These are phyloP conservation scores for Leptopterna dolabrata DNA, from an alignment of 2,888 invertebrate species.

Conservation along the genomic window DNA sequence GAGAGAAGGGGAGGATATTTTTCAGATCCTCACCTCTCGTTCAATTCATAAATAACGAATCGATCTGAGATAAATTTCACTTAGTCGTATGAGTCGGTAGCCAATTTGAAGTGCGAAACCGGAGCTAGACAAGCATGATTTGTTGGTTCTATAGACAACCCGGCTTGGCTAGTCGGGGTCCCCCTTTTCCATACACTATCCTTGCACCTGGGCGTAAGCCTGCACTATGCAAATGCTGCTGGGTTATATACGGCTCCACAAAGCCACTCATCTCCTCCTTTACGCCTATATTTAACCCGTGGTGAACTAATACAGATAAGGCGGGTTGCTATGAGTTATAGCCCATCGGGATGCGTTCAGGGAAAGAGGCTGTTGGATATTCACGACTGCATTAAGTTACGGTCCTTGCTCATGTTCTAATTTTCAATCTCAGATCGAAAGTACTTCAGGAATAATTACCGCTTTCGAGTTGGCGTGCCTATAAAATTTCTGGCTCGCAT, in stretches of 20 bases:
- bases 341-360: not conserved
- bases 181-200: constrained; percentile 2
- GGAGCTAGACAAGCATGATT: not conserved
- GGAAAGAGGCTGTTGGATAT: not conserved
- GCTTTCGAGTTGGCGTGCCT: no score
- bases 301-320: constrained; percentile 7
- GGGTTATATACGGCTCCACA: not conserved
- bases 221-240: constrained; percentile 19
- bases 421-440: not conserved
- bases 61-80: not conserved
- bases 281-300: constrained; percentile 27
- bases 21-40: not conserved
- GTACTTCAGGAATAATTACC: not conserved
- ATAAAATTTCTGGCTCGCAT: no score
- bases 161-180: not conserved
- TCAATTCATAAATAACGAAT: not conserved
- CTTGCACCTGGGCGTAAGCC: constrained; percentile 14
- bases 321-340: not conserved
- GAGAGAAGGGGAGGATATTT: not conserved
- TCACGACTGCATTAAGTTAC: not conserved
- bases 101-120: not conserved
- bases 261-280: constrained; percentile 17
- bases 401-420: not conserved
- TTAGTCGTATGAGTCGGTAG: not conserved
- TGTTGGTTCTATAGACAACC: not conserved